Evolutionary conservation across 2,888 invertebrate genomes (phyloP), one percentile per base, ranked within the genome.

Genomic region (Anorthoa munda): DNA sequence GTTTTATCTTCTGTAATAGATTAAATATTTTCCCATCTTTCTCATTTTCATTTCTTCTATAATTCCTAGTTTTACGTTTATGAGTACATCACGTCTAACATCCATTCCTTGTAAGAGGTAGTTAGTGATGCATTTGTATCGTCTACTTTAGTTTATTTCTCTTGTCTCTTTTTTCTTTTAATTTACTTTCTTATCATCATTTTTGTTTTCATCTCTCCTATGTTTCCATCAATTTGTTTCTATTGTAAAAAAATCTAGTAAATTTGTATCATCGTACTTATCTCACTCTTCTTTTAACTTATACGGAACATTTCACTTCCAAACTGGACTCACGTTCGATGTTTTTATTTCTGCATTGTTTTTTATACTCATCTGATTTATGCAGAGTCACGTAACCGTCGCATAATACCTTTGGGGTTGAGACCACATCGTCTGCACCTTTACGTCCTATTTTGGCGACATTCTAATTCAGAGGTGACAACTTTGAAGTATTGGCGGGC

Each of bases 341-440:
- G 77, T 85, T 83, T 85, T 81, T 86, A 79, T 77, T 82, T 80
- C 82, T 84, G 83, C 78, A 82, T 87, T 82, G 85, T 82, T 82
- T 79, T 77, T 77, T 87, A 77, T 72, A 66, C 66, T 72, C 84
- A 66, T 83, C 80, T 92, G 90, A 92, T 93, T 91, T 92, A 93
- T 93, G 93, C 92, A 86, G 77, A 88, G 90, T 91, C 93, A 93
- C 93, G 92, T 91, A 89, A 88, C 86, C 87, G 88, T 87, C 87
- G 88, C 81, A 87, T 89, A 90, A 88, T 89, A 89, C 85, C 83
- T 81, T 85, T 72, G 84, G 84, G 84, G 85, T 81, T 81, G 82
- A 75, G 83, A 82, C 63, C 72, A 75, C 82, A 70, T 65, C 76
- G 82, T 77, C 73, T 68, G 85, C 81, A 76, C 70, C 75, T 72